A percentile compares a stretch with the other conserved stretches of the same genome.
These are phyloP conservation scores for Penaeus monodon DNA, from an alignment of 2,888 invertebrate genomes.

Conservation along the genomic window DNA sequence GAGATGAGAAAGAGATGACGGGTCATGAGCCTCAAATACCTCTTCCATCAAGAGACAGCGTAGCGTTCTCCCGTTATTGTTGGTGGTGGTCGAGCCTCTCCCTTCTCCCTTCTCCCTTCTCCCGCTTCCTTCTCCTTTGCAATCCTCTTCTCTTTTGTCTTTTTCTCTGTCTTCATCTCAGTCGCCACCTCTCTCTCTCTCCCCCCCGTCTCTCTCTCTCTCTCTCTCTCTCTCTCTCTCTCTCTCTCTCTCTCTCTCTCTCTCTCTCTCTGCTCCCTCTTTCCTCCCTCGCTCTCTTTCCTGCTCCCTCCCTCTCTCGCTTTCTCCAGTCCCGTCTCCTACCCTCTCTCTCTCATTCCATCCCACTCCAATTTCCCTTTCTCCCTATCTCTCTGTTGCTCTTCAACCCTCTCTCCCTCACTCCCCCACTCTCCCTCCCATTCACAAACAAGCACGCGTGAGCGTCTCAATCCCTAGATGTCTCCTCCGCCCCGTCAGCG, in stretches of 20 bases:
- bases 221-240: not conserved
- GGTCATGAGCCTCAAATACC: constrained; percentile 47
- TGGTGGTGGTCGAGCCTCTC: too few species aligned
- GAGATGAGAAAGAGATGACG: constrained; percentile 39
- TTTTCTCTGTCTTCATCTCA: not conserved
- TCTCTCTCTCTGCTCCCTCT: not conserved
- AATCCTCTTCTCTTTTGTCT: not conserved
- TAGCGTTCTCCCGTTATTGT: too few species aligned
- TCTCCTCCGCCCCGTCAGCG: too few species aligned
- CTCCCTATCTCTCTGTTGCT: not conserved
- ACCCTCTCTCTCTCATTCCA: not conserved
- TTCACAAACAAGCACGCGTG: too few species aligned
- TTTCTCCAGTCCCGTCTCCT: not conserved
- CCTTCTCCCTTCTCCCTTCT: not conserved
- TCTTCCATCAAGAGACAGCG: constrained; percentile 15
- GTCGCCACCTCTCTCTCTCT: not conserved
- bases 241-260: not conserved
- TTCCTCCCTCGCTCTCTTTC: not conserved
- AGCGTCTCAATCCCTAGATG: too few species aligned
- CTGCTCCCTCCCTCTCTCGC: not conserved
- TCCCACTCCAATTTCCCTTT: not conserved
- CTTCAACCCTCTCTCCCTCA: not conserved
- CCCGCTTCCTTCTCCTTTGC: not conserved
- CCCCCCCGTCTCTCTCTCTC: not conserved
- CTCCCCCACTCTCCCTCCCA: not conserved